Percentiles rank a stretch among this genome's conserved stretches.
Conservation (phyloP, 2,113 vertebrate species). For the Lanius collurio region DNA sequence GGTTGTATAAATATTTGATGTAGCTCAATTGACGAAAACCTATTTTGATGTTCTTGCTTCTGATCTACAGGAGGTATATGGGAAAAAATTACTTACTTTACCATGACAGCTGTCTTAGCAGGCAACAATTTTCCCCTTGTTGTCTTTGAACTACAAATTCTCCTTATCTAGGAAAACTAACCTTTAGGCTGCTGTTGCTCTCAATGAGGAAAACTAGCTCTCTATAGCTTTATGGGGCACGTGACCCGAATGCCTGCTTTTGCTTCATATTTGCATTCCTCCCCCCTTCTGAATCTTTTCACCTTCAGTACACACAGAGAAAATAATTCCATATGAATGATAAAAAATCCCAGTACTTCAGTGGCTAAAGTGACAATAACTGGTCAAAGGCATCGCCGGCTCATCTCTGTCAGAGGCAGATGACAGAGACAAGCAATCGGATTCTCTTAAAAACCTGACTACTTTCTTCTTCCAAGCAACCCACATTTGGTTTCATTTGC, state of each 20-base stretch:
- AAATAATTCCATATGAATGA: not conserved
- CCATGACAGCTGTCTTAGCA: conserved; percentile 20
- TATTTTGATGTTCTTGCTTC: conserved; percentile 69
- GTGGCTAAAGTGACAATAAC: not conserved
- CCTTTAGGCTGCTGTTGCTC: not conserved
- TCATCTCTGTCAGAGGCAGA: not conserved
- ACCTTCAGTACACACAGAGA: not conserved
- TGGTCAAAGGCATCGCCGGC: not conserved
- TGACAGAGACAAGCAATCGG: not conserved
- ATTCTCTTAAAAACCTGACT: not conserved
- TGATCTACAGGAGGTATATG: conserved; percentile 58
- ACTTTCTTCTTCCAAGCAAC: not conserved
- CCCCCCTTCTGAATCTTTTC: not conserved
- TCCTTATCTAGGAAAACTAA: not conserved
- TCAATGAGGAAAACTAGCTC: not conserved
- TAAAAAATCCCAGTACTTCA: not conserved
- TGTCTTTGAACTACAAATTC: conserved; percentile 4
- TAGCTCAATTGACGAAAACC: conserved; percentile 68
- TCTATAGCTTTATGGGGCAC: not conserved
- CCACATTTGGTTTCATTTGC: not conserved
- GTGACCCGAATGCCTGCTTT: not conserved
- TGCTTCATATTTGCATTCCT: not conserved
- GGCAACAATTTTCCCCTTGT: not conserved
- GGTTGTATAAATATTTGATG: conserved; percentile 80
- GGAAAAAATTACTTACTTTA: conserved; percentile 34